A percentile compares a stretch with the other conserved stretches of the same genome.
These are phyloP conservation scores for Rhinella marina DNA, from an alignment of 2,797 vertebrate species.

Conservation along the genomic window DNA sequence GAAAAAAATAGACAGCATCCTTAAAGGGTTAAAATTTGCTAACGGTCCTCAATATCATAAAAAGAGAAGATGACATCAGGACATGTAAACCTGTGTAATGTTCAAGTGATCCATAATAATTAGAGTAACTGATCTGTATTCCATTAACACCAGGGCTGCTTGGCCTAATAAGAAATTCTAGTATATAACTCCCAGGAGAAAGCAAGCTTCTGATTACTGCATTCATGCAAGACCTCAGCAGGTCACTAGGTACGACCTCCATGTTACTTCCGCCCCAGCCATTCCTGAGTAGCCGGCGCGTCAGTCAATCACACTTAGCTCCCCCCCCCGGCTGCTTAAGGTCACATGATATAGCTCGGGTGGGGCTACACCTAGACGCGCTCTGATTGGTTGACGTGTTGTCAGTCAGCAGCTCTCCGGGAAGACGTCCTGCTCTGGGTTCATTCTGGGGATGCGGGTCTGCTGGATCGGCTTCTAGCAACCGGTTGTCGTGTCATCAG, in stretches of 20 bases:
- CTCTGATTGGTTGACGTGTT: slow-evolving; percentile 6
- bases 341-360: slow-evolving; percentile 13
- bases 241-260: background rate
- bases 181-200: too few species aligned
- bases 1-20: too few species aligned
- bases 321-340: background rate
- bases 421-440: background rate
- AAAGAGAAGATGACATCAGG: too few species aligned
- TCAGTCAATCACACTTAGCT: background rate
- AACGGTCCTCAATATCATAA: too few species aligned
- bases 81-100: too few species aligned
- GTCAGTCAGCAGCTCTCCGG: background rate
- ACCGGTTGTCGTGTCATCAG: background rate
- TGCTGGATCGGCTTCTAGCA: too few species aligned
- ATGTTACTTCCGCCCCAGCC: background rate
- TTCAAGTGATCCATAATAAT: too few species aligned
- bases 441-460: slow-evolving; percentile 13
- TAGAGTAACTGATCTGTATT: too few species aligned
- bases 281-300: background rate
- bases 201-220: too few species aligned
- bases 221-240: background rate
- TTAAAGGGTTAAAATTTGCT: too few species aligned
- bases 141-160: too few species aligned
- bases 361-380: background rate
- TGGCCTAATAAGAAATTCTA: too few species aligned